phyloP scores from a whole-genome alignment of 2,113 vertebrate species.

The Edolisoma coerulescens region DNA sequence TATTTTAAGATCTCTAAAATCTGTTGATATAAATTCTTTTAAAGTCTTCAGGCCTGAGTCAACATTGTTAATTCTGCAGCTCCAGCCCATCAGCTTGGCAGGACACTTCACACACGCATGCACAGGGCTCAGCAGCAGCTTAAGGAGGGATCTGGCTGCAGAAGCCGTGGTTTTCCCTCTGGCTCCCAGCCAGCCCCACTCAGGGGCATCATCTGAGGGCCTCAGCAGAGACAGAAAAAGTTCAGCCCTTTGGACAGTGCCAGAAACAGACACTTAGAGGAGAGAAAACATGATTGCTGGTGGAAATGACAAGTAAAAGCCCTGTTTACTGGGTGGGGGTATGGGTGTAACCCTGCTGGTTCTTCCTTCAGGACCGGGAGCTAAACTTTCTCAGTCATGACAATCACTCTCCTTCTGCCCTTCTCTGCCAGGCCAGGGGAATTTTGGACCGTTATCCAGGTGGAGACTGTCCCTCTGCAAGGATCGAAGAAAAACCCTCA shows the following conservation, averaged over 20 bases:
- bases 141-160: not conserved
- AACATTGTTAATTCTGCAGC: constrained; percentile 69
- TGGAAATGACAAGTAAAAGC: not conserved
- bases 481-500: not conserved
- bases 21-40: constrained; percentile 69
- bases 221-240: not conserved
- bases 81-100: constrained; percentile 26
- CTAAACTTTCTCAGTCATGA: accelerated
- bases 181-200: not conserved
- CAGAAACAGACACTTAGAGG: not conserved
- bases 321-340: not conserved
- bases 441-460: not conserved
- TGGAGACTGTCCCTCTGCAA: not conserved
- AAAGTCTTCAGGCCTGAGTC: constrained; percentile 65
- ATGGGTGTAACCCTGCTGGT: not conserved
- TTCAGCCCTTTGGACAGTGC: not conserved
- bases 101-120: not conserved
- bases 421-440: not conserved
- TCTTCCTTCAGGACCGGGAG: not conserved
- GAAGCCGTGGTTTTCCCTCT: not conserved
- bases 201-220: not conserved
- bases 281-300: not conserved
- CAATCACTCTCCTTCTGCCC: not conserved
- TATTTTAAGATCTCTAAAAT: constrained; percentile 74
- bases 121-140: not conserved